These are phyloP conservation scores for Tyria jacobaeae DNA, from an alignment of 2,888 invertebrate genomes.

Conservation along the genomic window DNA sequence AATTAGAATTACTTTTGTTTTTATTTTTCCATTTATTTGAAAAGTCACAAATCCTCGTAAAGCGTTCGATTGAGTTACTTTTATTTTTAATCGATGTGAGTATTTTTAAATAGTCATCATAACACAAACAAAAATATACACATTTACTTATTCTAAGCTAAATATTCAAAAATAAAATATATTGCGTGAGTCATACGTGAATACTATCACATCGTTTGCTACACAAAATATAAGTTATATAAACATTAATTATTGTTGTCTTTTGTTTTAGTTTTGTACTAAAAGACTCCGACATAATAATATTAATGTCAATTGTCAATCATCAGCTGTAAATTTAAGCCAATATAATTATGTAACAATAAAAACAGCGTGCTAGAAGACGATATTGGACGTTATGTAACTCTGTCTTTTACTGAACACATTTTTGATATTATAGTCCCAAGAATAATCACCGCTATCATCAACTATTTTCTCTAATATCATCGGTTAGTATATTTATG, in stretches of 20 bases:
- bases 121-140: conserved; percentile 46
- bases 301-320: conserved; percentile 6
- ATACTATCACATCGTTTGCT: conserved; percentile 38
- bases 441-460: no score
- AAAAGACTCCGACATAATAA: conserved; percentile 34
- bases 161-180: conserved; percentile 37
- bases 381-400: not conserved
- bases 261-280: conserved; percentile 50
- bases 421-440: not conserved
- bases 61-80: not conserved
- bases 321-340: conserved; percentile 1
- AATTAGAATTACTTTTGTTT: not conserved
- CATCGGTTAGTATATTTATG: conserved; percentile 16
- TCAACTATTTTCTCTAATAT: conserved; percentile 18
- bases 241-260: conserved; percentile 36
- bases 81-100: conserved; percentile 3
- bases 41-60: not conserved
- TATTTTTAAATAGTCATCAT: conserved; percentile 33
- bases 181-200: conserved; percentile 27
- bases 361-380: not conserved
- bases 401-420: not conserved
- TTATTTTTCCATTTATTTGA: not conserved
- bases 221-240: conserved; percentile 22
- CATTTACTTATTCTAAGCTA: conserved; percentile 43
- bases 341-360: conserved; percentile 14